phyloP scores from a whole-genome alignment of 2,113 vertebrate species.

The Myiopsitta monachus region DNA sequence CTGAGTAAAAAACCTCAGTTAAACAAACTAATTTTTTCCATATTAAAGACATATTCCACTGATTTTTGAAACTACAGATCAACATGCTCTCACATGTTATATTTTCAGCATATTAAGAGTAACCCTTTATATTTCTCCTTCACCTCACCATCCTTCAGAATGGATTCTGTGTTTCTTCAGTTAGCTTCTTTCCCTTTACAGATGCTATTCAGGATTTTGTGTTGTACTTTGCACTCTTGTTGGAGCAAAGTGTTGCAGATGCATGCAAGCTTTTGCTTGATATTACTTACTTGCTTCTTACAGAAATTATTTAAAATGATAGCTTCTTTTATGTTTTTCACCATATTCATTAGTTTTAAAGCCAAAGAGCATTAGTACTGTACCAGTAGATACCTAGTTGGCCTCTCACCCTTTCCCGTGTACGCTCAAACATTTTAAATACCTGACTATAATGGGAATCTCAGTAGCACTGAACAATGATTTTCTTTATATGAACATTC shows the following conservation, averaged over 20 bases:
- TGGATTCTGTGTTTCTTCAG: neutral
- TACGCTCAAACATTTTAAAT: neutral
- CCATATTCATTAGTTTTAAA: neutral
- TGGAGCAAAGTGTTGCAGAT: neutral
- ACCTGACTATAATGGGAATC: neutral
- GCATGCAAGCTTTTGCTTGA: neutral
- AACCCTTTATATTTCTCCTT: neutral
- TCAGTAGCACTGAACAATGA: neutral
- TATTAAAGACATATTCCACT: neutral
- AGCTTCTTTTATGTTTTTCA: neutral
- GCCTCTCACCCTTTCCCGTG: neutral
- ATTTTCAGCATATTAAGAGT: neutral
- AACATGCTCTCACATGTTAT: neutral
- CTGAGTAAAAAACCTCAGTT: neutral
- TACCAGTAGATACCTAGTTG: neutral
- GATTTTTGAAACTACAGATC: neutral
- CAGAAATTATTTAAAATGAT: neutral
- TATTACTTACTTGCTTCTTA: neutral
- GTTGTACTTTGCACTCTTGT: neutral
- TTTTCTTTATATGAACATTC: neutral
- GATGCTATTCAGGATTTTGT: neutral
- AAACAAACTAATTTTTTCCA: neutral
- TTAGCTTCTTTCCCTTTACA: neutral
- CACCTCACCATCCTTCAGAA: neutral
- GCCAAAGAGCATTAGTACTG: neutral